A percentile compares a stretch with the other conserved stretches of the same genome.
Evolutionary conservation across 2,113 vertebrate species (phyloP).

Genomic region (Collichthys lucidus): DNA sequence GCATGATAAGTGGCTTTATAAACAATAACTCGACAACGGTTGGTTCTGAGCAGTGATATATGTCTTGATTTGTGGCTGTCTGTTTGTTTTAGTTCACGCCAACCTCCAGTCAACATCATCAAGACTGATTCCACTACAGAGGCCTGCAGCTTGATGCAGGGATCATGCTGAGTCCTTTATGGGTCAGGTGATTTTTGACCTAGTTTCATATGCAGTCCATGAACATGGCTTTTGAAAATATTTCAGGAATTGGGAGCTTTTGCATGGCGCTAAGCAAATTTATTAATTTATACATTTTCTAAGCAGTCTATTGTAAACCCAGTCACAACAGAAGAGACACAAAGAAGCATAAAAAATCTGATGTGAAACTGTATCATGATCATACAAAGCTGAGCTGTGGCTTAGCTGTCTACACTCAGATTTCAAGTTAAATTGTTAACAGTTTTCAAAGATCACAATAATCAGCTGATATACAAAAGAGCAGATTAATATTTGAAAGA

Average conservation of each 20-base stretch:
- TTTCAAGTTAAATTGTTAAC: neutral
- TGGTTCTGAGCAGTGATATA: neutral
- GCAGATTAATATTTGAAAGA: neutral
- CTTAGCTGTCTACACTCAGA: neutral
- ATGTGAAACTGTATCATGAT: constrained; percentile 7
- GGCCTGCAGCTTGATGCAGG: neutral
- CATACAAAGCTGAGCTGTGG: neutral
- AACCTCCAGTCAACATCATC: too few relatives aligned
- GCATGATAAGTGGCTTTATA: neutral
- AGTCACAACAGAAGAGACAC: constrained; percentile 4
- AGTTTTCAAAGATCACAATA: neutral
- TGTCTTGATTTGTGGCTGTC: neutral
- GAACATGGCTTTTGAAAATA: neutral
- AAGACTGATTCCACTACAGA: neutral
- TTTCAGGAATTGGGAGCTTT: neutral
- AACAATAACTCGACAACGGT: neutral
- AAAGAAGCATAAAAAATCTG: constrained; percentile 13
- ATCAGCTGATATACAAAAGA: neutral
- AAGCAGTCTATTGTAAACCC: neutral
- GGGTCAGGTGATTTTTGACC: neutral
- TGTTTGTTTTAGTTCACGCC: neutral
- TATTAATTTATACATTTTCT: constrained; percentile 8
- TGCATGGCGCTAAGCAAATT: neutral
- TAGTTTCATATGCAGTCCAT: neutral
- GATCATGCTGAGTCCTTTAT: neutral